A percentile compares a stretch with the other conserved stretches of the same genome.
Evolutionary conservation across 2,113 vertebrate species (phyloP).

Genomic region (Chamaea fasciata): DNA sequence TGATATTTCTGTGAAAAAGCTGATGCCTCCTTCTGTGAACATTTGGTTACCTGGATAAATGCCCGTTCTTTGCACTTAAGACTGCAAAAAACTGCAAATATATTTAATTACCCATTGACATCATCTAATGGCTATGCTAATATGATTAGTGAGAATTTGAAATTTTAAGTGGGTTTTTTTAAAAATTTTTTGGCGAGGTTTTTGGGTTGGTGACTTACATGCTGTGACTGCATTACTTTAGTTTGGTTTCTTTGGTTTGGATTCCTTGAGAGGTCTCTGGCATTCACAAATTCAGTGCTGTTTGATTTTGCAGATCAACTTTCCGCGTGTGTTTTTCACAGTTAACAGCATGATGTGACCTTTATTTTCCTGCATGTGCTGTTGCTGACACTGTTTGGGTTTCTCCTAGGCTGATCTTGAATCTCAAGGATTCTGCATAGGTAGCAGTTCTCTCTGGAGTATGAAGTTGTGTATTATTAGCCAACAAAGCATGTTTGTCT

Average conservation of each 20-base stretch:
- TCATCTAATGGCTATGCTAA: constrained; percentile 20
- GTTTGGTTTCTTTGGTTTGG: not conserved
- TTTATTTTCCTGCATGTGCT: not conserved
- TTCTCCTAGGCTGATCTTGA: constrained; percentile 9
- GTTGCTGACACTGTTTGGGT: not conserved
- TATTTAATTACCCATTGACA: constrained; percentile 34
- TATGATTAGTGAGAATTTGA: constrained; percentile 1
- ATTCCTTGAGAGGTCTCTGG: not conserved
- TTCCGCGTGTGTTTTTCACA: not conserved
- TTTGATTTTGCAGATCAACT: not conserved
- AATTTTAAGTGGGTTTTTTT: not conserved
- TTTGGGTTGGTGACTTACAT: not conserved
- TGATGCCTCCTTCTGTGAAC: not conserved
- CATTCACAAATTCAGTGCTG: not conserved
- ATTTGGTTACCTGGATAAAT: constrained; percentile 27
- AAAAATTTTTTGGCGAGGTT: not conserved
- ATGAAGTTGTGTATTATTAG: not conserved
- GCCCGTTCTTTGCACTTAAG: not conserved
- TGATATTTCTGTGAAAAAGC: not conserved
- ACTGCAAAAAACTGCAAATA: not conserved
- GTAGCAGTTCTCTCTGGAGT: constrained; percentile 5
- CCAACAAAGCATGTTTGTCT: not conserved
- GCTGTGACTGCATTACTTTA: not conserved
- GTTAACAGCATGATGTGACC: not conserved
- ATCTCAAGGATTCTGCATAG: constrained; percentile 20